These are phyloP conservation scores for Rhadina sibilatrix DNA, from an alignment of 2,113 vertebrate genomes.

Conservation along the genomic window DNA sequence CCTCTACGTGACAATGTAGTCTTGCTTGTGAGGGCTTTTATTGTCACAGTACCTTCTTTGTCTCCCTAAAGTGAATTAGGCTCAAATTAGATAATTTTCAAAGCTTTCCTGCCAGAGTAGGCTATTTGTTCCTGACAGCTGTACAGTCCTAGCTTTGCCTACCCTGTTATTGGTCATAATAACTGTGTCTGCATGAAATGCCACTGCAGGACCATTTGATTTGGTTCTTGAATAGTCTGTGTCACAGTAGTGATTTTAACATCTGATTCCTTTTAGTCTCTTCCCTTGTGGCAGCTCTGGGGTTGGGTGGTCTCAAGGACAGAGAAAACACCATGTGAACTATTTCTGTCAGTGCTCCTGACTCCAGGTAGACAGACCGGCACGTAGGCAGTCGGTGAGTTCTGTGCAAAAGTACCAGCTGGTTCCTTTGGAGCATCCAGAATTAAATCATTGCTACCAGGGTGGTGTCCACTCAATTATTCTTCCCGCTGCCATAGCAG, in stretches of 20 bases:
- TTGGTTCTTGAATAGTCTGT: not conserved
- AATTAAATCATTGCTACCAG: not conserved
- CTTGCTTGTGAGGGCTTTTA: not conserved
- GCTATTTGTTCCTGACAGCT: not conserved
- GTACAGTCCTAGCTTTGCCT: not conserved
- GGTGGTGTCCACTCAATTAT: not conserved
- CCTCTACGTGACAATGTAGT: fast-evolving
- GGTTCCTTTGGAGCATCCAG: not conserved
- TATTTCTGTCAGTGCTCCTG: not conserved
- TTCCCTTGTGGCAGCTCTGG: not conserved
- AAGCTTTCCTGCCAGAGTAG: not conserved
- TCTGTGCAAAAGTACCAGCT: not conserved
- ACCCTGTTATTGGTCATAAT: not conserved
- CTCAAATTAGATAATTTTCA: not conserved
- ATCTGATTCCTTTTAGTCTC: not conserved
- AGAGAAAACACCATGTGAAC: fast-evolving
- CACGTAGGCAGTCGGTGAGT: fast-evolving
- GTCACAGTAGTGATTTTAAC: not conserved
- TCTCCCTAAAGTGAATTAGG: not conserved
- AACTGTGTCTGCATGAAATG: not conserved
- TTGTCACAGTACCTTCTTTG: not conserved
- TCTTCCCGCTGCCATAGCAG: not conserved
- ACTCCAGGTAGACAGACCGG: not conserved
- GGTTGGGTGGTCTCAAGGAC: not conserved
- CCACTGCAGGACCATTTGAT: not conserved